Percentiles rank a stretch among this genome's conserved stretches.
Conservation (phyloP, 2,113 vertebrate genomes). For the Bungarus multicinctus region DNA sequence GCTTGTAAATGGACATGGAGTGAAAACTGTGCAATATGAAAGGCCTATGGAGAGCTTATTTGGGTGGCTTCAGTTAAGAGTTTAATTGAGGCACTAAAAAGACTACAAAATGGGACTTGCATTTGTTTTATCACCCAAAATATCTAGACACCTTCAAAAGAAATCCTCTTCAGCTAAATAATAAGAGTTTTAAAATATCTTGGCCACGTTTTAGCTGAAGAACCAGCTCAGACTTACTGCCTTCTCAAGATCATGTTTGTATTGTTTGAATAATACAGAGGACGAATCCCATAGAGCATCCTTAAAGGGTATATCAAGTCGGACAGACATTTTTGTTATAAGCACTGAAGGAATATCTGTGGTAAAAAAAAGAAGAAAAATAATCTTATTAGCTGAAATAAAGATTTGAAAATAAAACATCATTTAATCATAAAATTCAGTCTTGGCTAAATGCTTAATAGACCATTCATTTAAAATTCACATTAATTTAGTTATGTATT, state of each 20-base stretch:
- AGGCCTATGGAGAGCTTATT: neutral
- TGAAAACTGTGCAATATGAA: neutral
- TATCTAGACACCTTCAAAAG: neutral
- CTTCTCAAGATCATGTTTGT: constrained; percentile 68
- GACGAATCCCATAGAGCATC: constrained; percentile 60
- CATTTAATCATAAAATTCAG: neutral
- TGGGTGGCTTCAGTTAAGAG: neutral
- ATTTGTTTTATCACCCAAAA: neutral
- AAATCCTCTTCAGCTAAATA: neutral
- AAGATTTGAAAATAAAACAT: neutral
- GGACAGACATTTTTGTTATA: constrained; percentile 62
- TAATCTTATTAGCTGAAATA: neutral
- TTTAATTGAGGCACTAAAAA: neutral
- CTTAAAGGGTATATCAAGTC: constrained; percentile 55
- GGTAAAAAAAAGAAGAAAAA: constrained; percentile 8
- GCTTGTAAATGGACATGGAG: neutral
- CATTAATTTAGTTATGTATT: neutral
- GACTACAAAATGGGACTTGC: neutral
- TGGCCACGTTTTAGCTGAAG: neutral
- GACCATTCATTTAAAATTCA: neutral
- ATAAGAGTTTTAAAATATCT: neutral
- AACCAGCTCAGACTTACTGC: constrained; percentile 57
- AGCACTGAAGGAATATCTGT: constrained; percentile 13
- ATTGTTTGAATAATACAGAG: constrained; percentile 60
- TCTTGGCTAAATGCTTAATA: neutral